These are phyloP conservation scores for Trachelus iudaicus DNA, from an alignment of 2,888 invertebrate species.

Conservation along the genomic window DNA sequence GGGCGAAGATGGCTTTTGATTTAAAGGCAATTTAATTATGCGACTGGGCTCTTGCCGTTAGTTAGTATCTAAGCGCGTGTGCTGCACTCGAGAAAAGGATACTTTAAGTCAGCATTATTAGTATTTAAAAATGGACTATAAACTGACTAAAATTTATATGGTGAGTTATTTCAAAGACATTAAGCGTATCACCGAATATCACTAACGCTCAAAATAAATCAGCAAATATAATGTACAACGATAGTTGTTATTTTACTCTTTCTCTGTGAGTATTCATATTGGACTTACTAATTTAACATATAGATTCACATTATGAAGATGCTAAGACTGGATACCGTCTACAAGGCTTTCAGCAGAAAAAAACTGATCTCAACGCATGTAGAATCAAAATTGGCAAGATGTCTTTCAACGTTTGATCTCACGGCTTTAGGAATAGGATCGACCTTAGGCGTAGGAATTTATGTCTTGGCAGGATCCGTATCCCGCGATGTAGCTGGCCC, in stretches of 20 bases:
- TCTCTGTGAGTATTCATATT: background rate
- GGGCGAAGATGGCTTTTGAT: background rate
- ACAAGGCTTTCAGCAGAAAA: constrained; percentile 45
- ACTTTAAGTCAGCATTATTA: background rate
- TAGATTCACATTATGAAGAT: constrained; percentile 41
- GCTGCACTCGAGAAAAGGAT: background rate
- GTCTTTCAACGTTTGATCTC: constrained; percentile 83
- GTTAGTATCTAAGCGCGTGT: background rate
- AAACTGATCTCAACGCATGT: constrained; percentile 35
- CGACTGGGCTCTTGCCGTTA: background rate
- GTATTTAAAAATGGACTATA: constrained; percentile 24
- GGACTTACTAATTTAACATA: background rate
- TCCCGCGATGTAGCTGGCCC: constrained; percentile 86
- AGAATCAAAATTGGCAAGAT: constrained; percentile 70
- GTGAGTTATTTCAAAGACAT: constrained; percentile 19
- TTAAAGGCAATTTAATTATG: background rate
- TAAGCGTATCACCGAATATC: background rate
- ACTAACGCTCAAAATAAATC: background rate
- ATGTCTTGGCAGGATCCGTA: constrained; percentile 88
- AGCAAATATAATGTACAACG: background rate
- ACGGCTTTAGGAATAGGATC: constrained; percentile 86
- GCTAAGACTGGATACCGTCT: constrained; percentile 27
- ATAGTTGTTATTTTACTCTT: background rate
- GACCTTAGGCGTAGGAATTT: constrained; percentile 90
- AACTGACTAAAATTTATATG: constrained; percentile 22